A percentile compares a stretch with the other conserved stretches of the same genome.
phyloP scores from a whole-genome alignment of 2,888 invertebrate species.

The Epicampocera succincta region DNA sequence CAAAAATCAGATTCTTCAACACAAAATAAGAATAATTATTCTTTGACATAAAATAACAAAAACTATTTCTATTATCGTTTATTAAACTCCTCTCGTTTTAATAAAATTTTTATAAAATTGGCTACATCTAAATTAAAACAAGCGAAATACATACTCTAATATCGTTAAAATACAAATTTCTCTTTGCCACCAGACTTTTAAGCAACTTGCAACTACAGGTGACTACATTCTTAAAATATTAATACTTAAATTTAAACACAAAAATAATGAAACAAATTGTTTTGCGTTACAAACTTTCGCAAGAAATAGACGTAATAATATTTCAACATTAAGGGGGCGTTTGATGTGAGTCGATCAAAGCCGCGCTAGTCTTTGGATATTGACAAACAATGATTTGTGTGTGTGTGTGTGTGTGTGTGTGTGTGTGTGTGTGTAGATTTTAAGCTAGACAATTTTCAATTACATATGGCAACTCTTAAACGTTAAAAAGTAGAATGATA shows the following conservation, averaged over 20 bases:
- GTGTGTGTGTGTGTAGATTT: no score
- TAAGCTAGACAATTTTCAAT: slow-evolving; percentile 48
- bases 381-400: slow-evolving; percentile 56
- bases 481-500: slow-evolving; percentile 8
- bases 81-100: slow-evolving; percentile 17
- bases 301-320: slow-evolving; percentile 35
- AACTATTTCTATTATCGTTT: slow-evolving; percentile 15
- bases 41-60: no score
- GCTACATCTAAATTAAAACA: slow-evolving; percentile 58
- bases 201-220: no score
- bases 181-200: slow-evolving; percentile 34
- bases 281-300: slow-evolving; percentile 27
- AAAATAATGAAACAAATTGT: slow-evolving; percentile 40
- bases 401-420: slow-evolving; percentile 17
- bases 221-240: slow-evolving; percentile 38
- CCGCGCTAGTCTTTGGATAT: slow-evolving; percentile 65
- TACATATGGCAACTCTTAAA: slow-evolving; percentile 59
- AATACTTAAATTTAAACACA: slow-evolving; percentile 48
- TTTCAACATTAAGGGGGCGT: slow-evolving; percentile 61
- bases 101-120: slow-evolving; percentile 50
- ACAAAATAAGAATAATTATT: no score
- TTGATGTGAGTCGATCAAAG: slow-evolving; percentile 53
- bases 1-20: no score
- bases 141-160: slow-evolving; percentile 22
- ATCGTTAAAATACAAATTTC: slow-evolving; percentile 2